These are phyloP conservation scores for Atta cephalotes DNA, from an alignment of 1,140 invertebrate genomes.

Conservation along the genomic window DNA sequence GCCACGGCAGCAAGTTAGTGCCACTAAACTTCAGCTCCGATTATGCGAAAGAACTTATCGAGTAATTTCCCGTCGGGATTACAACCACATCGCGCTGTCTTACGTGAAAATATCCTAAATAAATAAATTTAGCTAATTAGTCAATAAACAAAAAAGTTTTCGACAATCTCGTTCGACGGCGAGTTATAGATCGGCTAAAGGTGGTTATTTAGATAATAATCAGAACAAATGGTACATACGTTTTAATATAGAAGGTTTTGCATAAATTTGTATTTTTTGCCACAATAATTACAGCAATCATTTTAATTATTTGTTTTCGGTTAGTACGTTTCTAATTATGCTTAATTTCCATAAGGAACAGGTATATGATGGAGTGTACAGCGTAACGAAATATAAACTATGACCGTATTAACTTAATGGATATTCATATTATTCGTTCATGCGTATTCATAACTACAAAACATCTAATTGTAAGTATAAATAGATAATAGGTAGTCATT, in stretches of 20 bases:
- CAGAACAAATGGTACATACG: background rate
- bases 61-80: slow-evolving; percentile 48
- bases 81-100: slow-evolving; percentile 27
- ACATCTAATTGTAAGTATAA: background rate
- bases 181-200: background rate
- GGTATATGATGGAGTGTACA: background rate
- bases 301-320: background rate
- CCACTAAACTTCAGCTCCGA: slow-evolving; percentile 74
- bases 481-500: slow-evolving; percentile 47
- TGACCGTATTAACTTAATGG: slow-evolving; percentile 8
- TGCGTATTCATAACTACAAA: background rate
- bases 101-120: slow-evolving; percentile 46
- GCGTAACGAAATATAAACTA: background rate
- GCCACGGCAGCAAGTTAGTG: slow-evolving; percentile 73
- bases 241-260: background rate
- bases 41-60: slow-evolving; percentile 66
- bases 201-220: background rate
- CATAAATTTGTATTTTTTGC: background rate
- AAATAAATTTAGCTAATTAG: slow-evolving; percentile 51
- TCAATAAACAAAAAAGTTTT: slow-evolving; percentile 8
- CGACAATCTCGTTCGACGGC: background rate
- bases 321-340: background rate
- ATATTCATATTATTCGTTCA: background rate
- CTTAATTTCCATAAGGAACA: background rate
- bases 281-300: background rate